Percentiles rank a stretch among this genome's conserved stretches.
Evolutionary conservation across 1,140 invertebrate genomes (phyloP).

Genomic region (Cherax destructor): DNA sequence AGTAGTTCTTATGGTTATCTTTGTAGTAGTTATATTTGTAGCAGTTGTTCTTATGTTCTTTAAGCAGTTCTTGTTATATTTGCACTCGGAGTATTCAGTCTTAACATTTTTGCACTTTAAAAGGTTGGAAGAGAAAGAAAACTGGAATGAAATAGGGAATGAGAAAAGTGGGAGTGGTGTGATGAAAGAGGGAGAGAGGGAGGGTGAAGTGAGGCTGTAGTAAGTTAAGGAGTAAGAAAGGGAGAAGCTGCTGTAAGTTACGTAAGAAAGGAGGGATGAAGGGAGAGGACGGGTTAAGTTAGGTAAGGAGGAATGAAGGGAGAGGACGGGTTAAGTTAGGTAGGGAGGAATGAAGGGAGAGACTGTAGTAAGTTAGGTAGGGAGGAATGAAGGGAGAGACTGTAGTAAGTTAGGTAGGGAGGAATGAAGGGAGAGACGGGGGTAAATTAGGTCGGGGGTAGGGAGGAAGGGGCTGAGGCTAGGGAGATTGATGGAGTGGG

Average conservation of each 20-base stretch:
- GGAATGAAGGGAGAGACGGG: neutral
- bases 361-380: neutral
- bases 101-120: too few relatives aligned
- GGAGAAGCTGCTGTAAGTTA: neutral
- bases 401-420: neutral
- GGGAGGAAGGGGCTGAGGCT: neutral
- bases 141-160: too few relatives aligned
- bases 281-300: neutral
- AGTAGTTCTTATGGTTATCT: too few relatives aligned
- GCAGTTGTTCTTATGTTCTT: too few relatives aligned
- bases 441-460: too few relatives aligned
- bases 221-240: neutral
- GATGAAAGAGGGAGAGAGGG: neutral
- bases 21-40: too few relatives aligned
- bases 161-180: too few relatives aligned
- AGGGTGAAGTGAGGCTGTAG: neutral
- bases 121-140: too few relatives aligned
- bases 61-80: too few relatives aligned
- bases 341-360: neutral
- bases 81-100: too few relatives aligned
- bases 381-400: neutral
- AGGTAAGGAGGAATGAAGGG: neutral
- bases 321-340: neutral
- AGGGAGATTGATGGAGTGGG: constrained; percentile 3
- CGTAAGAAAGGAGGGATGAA: neutral